phyloP scores from a whole-genome alignment of 1,140 invertebrate genomes.

The Lordiphosa clarofinis region DNA sequence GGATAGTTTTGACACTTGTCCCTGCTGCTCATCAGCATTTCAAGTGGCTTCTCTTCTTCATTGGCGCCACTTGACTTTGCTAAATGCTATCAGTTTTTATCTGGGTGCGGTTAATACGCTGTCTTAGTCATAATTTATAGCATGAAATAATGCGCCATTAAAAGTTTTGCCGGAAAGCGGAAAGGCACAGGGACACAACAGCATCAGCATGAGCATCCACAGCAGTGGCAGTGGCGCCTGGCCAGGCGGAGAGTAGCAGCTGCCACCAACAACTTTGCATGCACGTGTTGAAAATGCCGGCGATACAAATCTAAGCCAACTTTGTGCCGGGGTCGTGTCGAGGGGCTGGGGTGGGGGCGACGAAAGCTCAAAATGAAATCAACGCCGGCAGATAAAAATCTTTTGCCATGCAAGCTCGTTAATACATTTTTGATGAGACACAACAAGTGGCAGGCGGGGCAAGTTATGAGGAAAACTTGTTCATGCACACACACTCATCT shows the following conservation, averaged over 20 bases:
- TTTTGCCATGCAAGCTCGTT: conserved; percentile 76
- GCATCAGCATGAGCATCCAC: neutral
- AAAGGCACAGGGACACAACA: conserved; percentile 12
- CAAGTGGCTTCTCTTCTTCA: conserved; percentile 21
- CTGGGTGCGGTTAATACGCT: conserved; percentile 42
- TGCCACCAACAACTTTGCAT: conserved; percentile 64
- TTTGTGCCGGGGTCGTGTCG: neutral
- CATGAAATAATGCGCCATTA: conserved; percentile 73
- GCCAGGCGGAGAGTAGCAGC: conserved; percentile 30
- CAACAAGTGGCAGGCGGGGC: conserved; percentile 71
- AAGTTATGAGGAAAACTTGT: conserved; percentile 65
- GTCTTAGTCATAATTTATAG: conserved; percentile 70
- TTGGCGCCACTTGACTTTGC: conserved; percentile 51
- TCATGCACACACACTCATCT: conserved; percentile 28
- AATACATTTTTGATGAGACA: conserved; percentile 78
- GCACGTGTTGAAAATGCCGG: conserved; percentile 69
- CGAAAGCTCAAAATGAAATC: conserved; percentile 68
- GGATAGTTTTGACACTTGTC: conserved; percentile 11
- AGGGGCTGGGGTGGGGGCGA: neutral
- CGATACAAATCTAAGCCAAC: conserved; percentile 67
- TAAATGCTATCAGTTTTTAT: conserved; percentile 71
- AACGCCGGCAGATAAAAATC: conserved; percentile 75
- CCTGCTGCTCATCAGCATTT: conserved; percentile 33
- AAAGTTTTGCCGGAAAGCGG: conserved; percentile 49
- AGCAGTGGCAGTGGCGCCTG: conserved; percentile 27